These are phyloP conservation scores for Hermodice carunculata DNA, from an alignment of 2,888 invertebrate genomes.

Conservation along the genomic window DNA sequence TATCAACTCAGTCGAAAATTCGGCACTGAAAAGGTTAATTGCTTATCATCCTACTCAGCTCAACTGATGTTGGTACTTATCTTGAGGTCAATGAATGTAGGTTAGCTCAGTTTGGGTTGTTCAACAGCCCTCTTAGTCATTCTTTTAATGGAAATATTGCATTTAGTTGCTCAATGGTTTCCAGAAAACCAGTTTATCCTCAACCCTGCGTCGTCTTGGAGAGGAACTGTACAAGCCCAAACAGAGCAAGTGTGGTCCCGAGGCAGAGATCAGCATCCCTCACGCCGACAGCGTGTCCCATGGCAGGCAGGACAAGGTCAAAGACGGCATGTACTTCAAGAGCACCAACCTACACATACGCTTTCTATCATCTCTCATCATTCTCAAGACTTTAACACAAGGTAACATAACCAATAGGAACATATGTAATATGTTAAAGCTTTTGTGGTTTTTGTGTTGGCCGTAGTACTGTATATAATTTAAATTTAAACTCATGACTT, in stretches of 20 bases:
- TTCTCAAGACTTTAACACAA: slow-evolving; percentile 63
- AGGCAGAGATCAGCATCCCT: slow-evolving; percentile 22
- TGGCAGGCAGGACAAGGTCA: too few species aligned
- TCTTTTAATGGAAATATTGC: not conserved
- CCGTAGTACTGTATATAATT: not conserved
- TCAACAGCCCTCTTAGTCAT: not conserved
- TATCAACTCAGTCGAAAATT: too few species aligned
- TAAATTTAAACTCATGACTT: not conserved
- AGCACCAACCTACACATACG: slow-evolving; percentile 60
- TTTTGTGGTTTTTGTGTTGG: not conserved
- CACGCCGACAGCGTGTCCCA: too few species aligned
- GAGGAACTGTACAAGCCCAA: slow-evolving; percentile 62
- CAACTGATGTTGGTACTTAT: too few species aligned
- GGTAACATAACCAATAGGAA: too few species aligned
- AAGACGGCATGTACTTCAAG: slow-evolving; percentile 57
- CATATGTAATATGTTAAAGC: not conserved
- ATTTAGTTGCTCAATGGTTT: too few species aligned
- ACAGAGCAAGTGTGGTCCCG: too few species aligned
- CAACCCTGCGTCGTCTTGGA: slow-evolving; percentile 63
- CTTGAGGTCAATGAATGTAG: too few species aligned
- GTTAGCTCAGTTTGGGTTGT: not conserved
- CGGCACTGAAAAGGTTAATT: too few species aligned
- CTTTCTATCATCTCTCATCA: slow-evolving; percentile 60
- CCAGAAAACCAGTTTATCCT: slow-evolving; percentile 58
- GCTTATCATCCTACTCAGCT: too few species aligned